Base-by-base conservation (phyloP, 1,140 invertebrate genomes). In the Drosophila murphyi region DNA sequence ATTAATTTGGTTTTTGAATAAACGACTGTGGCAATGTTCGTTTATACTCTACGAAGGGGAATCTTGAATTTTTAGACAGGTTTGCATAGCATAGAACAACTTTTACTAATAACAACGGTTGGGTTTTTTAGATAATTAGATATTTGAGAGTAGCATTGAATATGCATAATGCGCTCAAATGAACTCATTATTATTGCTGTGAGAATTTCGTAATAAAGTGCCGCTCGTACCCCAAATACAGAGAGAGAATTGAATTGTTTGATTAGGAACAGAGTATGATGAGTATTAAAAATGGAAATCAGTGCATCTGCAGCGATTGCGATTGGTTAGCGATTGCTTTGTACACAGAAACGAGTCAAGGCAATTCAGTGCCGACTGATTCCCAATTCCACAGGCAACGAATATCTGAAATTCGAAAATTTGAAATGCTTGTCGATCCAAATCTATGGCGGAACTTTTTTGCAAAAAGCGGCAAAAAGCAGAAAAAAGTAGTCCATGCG, bases 231-330 rank as follows among this genome's bases (percentile, higher is more conserved):
- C 8, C 2, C 35, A 43, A 50, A 41, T 31, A 5, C 5, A 67
- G 31, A n/a, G 8, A 37, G 39, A 7, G 20, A 67, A 6, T 37
- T 10, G 45, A 57, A 57, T 67, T 71, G 59, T 55, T 71, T 71
- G 68, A 71, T 71, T 71, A 63, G 63, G 68, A 59, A 71, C 54
- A 56, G 68, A 71, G 68, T 47, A 51, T n/a, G 12, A 34, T 20
- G 47, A 35, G 12, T 4, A 56, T 8, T 47, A 35, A 56, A 34
- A 52, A 32, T 12, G 64, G 20, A 32, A 20, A 35, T 56, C 45
- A 50, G 47, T 60, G 57, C 43, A 60, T 60, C 12, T 60, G 56
- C n/a, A 47, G 7, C 56, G 43, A 59, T 59, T 59, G 7, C 56
- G 43, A 59, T 59, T 59, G 56, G 56, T 34, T 59, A 34, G 41